Conservation (phyloP, 2,113 vertebrate genomes). For the human (Homo sapiens) region DNA sequence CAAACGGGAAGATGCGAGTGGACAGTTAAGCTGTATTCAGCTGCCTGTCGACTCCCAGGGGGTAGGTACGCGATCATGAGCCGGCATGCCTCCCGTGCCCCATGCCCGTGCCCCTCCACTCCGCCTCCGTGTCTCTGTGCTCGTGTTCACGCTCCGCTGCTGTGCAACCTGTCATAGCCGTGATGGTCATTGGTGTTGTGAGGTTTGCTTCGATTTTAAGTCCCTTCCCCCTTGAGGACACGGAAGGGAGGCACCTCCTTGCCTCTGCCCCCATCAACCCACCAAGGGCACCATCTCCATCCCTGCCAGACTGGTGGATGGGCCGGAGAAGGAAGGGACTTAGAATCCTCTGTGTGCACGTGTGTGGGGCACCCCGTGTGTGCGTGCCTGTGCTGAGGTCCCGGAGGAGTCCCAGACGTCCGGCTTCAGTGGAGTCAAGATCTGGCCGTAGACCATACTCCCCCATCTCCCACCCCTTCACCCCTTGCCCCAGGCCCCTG, state of each 20-base stretch:
- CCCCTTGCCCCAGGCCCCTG: background rate
- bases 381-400: background rate
- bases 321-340: constrained; percentile 82
- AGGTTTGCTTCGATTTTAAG: constrained; percentile 86
- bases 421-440: background rate
- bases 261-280: background rate
- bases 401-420: background rate
- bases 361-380: constrained; percentile 58
- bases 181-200: constrained; percentile 77
- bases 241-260: constrained; percentile 37
- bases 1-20: constrained; percentile 97
- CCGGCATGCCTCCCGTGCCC: constrained; percentile 79
- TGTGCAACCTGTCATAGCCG: constrained; percentile 76
- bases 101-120: background rate
- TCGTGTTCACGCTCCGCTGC: constrained; percentile 79
- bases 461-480: background rate
- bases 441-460: background rate
- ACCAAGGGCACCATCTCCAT: background rate
- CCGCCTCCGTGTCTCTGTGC: constrained; percentile 79
- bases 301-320: background rate
- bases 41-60: constrained; percentile 95
- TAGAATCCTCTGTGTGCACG: constrained; percentile 82
- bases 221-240: constrained; percentile 81
- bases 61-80: constrained; percentile 90
- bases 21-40: constrained; percentile 98